phyloP scores from a whole-genome alignment of 2,888 invertebrate species.

The Macaria notata region DNA sequence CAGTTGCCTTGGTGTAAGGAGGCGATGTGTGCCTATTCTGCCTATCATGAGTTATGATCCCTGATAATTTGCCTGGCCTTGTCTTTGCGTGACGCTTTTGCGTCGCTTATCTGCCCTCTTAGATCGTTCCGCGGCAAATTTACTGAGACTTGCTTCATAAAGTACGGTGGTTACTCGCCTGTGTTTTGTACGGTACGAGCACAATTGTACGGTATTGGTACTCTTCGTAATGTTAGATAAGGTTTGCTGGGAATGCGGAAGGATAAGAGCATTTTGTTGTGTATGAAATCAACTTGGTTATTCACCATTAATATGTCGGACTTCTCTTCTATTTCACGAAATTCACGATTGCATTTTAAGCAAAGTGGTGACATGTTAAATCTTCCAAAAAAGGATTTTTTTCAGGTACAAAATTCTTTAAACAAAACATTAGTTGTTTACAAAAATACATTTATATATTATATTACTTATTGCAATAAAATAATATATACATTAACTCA shows the following conservation, averaged over 20 bases:
- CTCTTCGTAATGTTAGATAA: slow-evolving; percentile 10
- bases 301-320: too few relatives aligned
- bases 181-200: slow-evolving; percentile 32
- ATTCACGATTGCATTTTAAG: too few relatives aligned
- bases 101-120: slow-evolving; percentile 50
- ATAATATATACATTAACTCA: too few relatives aligned
- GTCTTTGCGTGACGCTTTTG: slow-evolving; percentile 55
- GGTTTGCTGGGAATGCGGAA: background rate
- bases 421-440: too few relatives aligned
- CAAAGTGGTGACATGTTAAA: too few relatives aligned
- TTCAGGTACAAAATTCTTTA: too few relatives aligned
- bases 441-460: too few relatives aligned
- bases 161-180: slow-evolving; percentile 38
- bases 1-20: slow-evolving; percentile 19
- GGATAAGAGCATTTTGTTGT: too few relatives aligned
- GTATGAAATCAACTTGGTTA: too few relatives aligned
- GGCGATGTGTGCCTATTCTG: slow-evolving; percentile 37
- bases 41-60: slow-evolving; percentile 53
- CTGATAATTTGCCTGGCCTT: slow-evolving; percentile 49
- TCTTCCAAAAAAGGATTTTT: too few relatives aligned
- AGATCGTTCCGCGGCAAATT: slow-evolving; percentile 51
- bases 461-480: too few relatives aligned
- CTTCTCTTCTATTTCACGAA: too few relatives aligned
- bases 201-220: slow-evolving; percentile 33
- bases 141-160: slow-evolving; percentile 46